Base-by-base conservation (phyloP, 2,113 vertebrate genomes). In the Tursiops truncatus region DNA sequence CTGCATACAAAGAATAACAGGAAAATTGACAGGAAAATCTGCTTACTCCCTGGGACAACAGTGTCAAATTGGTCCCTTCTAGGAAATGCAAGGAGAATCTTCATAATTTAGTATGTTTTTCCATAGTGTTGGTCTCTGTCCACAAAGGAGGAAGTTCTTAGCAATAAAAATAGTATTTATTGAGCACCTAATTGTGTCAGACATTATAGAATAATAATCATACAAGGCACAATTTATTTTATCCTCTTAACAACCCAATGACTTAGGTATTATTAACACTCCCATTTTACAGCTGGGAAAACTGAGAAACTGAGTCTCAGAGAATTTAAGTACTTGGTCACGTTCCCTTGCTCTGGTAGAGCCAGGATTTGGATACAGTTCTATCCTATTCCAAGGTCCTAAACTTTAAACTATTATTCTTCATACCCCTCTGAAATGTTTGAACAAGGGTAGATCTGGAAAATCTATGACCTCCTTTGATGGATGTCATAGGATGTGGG, bases 251-350 rank as follows among this genome's bases (percentile, higher is more conserved):
- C 23, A 73, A 71, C 17, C 9, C 25, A 41, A 8, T 28, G 47
- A 60, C 26, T 74, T 94, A 15, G 31, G 10, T 63, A 84, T 89
- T 94, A n/a, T 50, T 20, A 53, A 53, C 68, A 79, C 2, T 53
- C 4, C 28, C n/a, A 56, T 80, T 83, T 88, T 71, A 63, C 47
- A 73, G 41, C 41, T 89, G n/a, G 60, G 70, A 79, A 97, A 93
- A 83, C 53, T 77, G 17, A 86, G 38, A 97, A 92, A 84, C 58
- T 74, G 31, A 84, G 26, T 91, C 25, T 92, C 58, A 74, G 12
- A 60, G 73, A 97, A 89, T 8, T 91, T 91, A 58, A 71, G n/a
- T 53, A 62, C 68, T 44, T 62, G 20, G 6, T 28, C 6, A 65
- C 60, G 2, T 1, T 91, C 63, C 36, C 50, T 81, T 81, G 23